Base-by-base conservation (phyloP, 2,113 vertebrate genomes). In the Zosterops lateralis region DNA sequence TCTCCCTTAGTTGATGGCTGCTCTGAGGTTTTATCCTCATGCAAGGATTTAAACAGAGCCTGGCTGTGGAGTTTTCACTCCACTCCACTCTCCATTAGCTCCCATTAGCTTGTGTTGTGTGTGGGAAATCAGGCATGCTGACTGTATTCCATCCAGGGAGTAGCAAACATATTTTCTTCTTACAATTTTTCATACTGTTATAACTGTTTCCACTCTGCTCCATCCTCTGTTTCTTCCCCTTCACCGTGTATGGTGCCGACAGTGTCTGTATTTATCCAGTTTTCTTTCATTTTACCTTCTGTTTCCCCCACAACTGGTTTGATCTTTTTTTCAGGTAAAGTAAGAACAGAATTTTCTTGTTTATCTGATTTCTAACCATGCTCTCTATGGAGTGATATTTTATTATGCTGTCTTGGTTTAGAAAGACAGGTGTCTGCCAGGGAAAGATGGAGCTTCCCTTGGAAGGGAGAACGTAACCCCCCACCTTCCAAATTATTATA, bases 141-240 rank as follows among this genome's bases (percentile, higher is more conserved):
- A 38, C 22, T 51, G 7, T 24, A 34, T 61, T 60, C n/a, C 11
- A 31, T 17, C 9, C 17, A 47, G 11, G 6, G 24, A 60, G 7
- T 14, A 67, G 38, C 11, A 53, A 67, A 29, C 6, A 32, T 32
- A 18, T 72, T 53, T 60, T 65, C 44, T 66, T 22, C 53, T 38
- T 67, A 17, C 15, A 67, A 22, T 26, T 40, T 26, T 61, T 60
- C 40, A 26, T 67, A 6, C 3, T 26, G 4, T 13, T 67, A 18
- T 22, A 47, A 31, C 17, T n/a, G n/a, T 67, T 74, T 29, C n/a
- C 24, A 25, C 16, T 81, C 28, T 38, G 6, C 18, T 60, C 17
- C 3, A 7, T 53, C 20, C 19, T 60, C 18, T 0, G 0, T 60
- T 81, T 34, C 45, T 60, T 54, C 3, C 5, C 24, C n/a, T 22